Evolutionary conservation across 2,113 vertebrate species (phyloP).

Genomic region (Pachypanchax playfairii): DNA sequence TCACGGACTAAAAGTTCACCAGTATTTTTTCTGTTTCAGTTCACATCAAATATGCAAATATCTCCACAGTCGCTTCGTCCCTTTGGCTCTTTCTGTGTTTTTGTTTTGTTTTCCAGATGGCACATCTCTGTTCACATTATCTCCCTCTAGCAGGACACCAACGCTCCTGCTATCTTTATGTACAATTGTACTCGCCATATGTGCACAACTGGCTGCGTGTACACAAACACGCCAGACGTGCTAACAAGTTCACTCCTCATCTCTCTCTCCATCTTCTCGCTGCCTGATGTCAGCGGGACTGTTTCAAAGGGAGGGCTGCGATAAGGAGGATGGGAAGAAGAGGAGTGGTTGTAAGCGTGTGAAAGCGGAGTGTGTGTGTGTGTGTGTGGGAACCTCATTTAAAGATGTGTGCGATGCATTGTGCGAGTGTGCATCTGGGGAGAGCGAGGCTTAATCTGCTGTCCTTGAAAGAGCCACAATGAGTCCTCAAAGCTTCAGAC

Average conservation of each 20-base stretch:
- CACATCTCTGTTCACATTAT: constrained; percentile 59
- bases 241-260: constrained; percentile 20
- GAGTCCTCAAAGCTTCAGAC: constrained; percentile 21
- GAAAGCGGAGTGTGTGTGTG: constrained; percentile 1
- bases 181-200: constrained; percentile 30
- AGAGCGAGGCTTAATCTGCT: constrained; percentile 22
- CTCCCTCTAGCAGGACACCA: constrained; percentile 47
- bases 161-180: constrained; percentile 54
- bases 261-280: constrained; percentile 17
- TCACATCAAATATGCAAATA: background rate
- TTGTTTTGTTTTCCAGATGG: constrained; percentile 32
- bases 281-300: constrained; percentile 22
- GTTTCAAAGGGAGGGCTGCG: constrained; percentile 34
- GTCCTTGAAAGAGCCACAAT: constrained; percentile 40
- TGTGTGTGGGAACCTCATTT: constrained; percentile 7
- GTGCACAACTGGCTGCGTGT: constrained; percentile 16
- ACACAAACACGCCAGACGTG: background rate
- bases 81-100: background rate
- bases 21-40: background rate
- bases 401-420: constrained; percentile 8
- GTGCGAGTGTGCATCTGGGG: constrained; percentile 2
- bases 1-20: background rate
- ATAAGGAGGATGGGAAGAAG: constrained; percentile 43
- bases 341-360: constrained; percentile 26
- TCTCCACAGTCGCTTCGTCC: constrained; percentile 6